Evolutionary conservation across 2,113 vertebrate genomes (phyloP).

Genomic region (Amphiprion ocellaris): DNA sequence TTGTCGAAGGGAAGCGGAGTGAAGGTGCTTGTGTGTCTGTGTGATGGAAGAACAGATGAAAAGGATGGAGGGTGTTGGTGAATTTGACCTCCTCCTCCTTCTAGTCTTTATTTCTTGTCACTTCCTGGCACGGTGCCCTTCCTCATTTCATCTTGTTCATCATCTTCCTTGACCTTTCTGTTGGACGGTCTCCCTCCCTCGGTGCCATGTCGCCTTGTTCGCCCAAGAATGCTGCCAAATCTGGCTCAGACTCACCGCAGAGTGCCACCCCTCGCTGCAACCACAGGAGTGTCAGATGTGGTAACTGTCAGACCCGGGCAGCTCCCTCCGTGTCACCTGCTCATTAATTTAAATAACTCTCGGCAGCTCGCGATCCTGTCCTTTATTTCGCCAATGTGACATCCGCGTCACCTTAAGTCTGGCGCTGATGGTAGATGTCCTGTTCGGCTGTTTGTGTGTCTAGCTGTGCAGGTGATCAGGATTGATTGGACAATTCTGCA

Average conservation of each 20-base stretch:
- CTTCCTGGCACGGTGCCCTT: slow-evolving; percentile 33
- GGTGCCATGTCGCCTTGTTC: neutral
- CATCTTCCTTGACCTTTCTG: slow-evolving; percentile 56
- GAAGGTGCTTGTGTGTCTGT: slow-evolving; percentile 4
- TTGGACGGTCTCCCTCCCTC: slow-evolving; percentile 21
- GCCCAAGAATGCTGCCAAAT: slow-evolving; percentile 4
- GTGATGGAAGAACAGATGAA: slow-evolving; percentile 19
- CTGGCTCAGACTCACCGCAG: neutral
- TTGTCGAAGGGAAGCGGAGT: slow-evolving; percentile 25
- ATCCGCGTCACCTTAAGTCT: neutral
- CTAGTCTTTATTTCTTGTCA: slow-evolving; percentile 43
- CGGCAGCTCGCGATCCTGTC: neutral
- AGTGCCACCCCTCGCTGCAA: neutral
- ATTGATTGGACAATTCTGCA: neutral
- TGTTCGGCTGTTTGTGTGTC: neutral
- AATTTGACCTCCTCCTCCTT: slow-evolving; percentile 12
- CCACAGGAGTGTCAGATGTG: slow-evolving; percentile 42
- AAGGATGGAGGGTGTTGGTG: neutral
- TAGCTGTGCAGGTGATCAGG: neutral
- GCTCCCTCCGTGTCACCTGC: slow-evolving; percentile 25
- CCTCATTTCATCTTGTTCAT: slow-evolving; percentile 46
- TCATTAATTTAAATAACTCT: slow-evolving; percentile 56
- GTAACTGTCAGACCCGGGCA: slow-evolving; percentile 25
- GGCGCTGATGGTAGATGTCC: neutral
- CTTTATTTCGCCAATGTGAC: slow-evolving; percentile 11